A percentile compares a stretch with the other conserved stretches of the same genome.
phyloP scores from a whole-genome alignment of 1,140 invertebrate genomes.

The Daktulosphaira vitifoliae region DNA sequence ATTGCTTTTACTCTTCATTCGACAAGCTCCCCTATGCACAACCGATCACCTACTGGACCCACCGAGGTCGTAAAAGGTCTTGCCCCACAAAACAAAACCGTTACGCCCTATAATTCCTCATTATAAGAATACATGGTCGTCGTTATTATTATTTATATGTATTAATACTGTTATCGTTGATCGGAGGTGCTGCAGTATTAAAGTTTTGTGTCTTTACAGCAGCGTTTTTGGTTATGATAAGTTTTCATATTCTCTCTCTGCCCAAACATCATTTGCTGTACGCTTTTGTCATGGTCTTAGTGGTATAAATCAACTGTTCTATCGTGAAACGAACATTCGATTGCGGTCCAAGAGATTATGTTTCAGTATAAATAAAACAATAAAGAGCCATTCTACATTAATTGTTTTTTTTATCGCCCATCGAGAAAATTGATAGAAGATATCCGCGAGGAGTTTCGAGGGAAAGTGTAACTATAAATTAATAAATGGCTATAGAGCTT shows the following conservation, averaged over 20 bases:
- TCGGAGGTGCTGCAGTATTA: not conserved
- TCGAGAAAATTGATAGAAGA: not conserved
- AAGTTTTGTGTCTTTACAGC: not conserved
- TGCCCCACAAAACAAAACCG: conserved; percentile 8
- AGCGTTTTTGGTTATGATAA: not conserved
- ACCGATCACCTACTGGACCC: too few relatives aligned
- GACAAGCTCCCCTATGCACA: not conserved
- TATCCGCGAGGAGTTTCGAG: not conserved
- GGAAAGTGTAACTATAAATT: not conserved
- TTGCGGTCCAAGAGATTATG: not conserved
- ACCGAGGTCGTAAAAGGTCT: conserved; percentile 27
- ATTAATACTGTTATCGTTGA: not conserved
- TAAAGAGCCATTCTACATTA: not conserved
- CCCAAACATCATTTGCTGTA: too few relatives aligned
- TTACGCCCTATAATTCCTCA: conserved; percentile 32
- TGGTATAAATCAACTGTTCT: too few relatives aligned
- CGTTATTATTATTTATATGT: conserved; percentile 14
- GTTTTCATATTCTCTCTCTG: not conserved
- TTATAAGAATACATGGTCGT: conserved; percentile 15
- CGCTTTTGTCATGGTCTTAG: not conserved
- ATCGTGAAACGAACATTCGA: too few relatives aligned
- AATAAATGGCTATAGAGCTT: not conserved
- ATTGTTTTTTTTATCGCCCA: conserved; percentile 1
- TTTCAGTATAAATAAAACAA: not conserved
- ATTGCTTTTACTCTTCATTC: conserved; percentile 20